These are phyloP conservation scores for Agrochola lota DNA, from an alignment of 2,888 invertebrate genomes.

Conservation along the genomic window DNA sequence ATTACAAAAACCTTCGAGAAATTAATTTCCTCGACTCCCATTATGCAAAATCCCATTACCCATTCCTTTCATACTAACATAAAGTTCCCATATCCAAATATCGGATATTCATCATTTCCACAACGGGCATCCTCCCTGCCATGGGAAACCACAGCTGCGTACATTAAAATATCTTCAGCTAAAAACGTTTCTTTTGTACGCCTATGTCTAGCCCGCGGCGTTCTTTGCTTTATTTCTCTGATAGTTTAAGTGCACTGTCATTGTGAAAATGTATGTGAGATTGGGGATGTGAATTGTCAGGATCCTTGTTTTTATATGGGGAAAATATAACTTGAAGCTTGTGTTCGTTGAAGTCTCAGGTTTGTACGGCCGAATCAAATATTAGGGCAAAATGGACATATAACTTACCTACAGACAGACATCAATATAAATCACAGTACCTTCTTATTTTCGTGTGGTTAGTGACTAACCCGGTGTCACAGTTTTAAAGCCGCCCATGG, in stretches of 20 bases:
- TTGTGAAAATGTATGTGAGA: conserved; percentile 19
- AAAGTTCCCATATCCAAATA: conserved; percentile 44
- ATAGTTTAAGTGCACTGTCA: conserved; percentile 68
- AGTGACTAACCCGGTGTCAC: no score
- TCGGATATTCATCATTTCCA: conserved; percentile 57
- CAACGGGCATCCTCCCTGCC: conserved; percentile 31
- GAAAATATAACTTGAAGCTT: neutral
- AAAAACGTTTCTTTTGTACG: conserved; percentile 68
- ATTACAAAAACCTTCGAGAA: neutral
- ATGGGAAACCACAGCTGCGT: conserved; percentile 62
- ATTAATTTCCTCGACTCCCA: neutral
- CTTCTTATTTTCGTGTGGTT: no score
- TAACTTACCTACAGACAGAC: neutral
- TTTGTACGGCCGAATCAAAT: neutral
- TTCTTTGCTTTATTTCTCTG: conserved; percentile 50
- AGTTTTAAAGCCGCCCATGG: no score
- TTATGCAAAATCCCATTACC: neutral
- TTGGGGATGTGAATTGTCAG: conserved; percentile 14
- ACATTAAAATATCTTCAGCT: conserved; percentile 66
- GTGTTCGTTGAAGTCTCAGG: neutral
- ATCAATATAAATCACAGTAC: neutral
- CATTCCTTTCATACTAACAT: conserved; percentile 4
- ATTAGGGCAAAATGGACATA: neutral
- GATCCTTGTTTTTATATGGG: conserved; percentile 9
- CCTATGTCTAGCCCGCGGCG: conserved; percentile 63